Conservation (phyloP, 1,140 invertebrate genomes). For the Alviniconcha marisindica region DNA sequence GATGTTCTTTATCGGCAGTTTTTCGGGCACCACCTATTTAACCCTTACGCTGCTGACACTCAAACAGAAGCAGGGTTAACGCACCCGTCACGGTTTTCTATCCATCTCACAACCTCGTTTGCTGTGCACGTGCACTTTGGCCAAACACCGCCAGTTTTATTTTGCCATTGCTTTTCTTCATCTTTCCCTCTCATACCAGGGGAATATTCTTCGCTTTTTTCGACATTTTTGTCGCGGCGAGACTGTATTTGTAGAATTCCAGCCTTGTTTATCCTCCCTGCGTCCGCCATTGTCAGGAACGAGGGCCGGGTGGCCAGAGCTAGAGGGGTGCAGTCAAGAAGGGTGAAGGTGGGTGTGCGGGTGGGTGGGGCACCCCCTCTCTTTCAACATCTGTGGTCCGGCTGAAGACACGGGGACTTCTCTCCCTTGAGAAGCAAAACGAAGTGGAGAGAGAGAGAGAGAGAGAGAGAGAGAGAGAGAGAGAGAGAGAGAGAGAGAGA, state of each 20-base stretch:
- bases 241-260: neutral
- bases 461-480: neutral
- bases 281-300: neutral
- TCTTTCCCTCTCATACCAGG: slow-evolving; percentile 2
- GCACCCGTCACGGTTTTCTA: no score
- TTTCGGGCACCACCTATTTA: no score
- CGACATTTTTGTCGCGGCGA: neutral
- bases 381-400: neutral
- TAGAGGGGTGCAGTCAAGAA: neutral
- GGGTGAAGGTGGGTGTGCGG: neutral
- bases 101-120: no score
- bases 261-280: neutral
- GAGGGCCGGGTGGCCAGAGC: neutral
- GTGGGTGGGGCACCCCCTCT: neutral
- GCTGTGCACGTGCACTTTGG: no score
- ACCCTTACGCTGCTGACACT: no score
- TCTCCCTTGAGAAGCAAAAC: neutral
- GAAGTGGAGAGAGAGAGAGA: neutral
- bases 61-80: no score
- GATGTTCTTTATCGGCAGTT: no score
- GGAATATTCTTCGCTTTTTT: slow-evolving; percentile 12
- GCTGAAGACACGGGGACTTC: neutral
- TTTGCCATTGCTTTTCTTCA: neutral
- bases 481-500: neutral
- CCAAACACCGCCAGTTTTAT: no score